Evolutionary conservation across 2,888 invertebrate species (phyloP), one percentile per base, ranked within the genome.

Genomic region (Acleris laterana): DNA sequence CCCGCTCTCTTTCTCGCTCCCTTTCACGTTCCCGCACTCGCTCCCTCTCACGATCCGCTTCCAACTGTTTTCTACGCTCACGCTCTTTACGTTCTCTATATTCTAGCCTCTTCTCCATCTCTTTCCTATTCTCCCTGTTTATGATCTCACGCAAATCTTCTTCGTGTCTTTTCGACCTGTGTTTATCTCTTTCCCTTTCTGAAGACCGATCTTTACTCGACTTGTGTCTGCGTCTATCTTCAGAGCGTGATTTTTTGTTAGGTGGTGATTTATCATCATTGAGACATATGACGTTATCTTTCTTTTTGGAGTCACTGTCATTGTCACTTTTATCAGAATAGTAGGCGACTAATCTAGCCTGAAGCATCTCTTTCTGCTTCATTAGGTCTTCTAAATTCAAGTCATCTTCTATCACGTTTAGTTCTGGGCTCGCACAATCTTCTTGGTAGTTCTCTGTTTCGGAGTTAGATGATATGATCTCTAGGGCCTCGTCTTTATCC

Each of bases 331-430:
- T 93, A 70, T 96, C 96, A 0, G 96, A 96, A 77, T 94, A 94
- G 81, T 96, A 97, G 69, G 97, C 97, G 53, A 95, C 95, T 55
- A 96, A 89, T 44, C 96, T 94, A 48, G 97, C 97, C 88, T 97
- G 97, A 52, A 97, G 89, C 51, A 95, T 76, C 77, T 97, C 97
- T 88, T 98, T 98, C 82, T 98, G 97, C 77, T 95, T 96, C 97
- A 98, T 98, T 65, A 98, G 89, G 72, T 98, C 98, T 79, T 98
- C 98, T 32, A 98, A 87, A 82, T 98, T 97, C 74, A 97, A 95
- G 76, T 97, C 97, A 72, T 97, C 97, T 82, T 97, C 97, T 65
- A 96, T 96, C 65, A 96, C 94, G 9, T 94, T 94, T 65, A 97
- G 94, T 73, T 96, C 96, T 38, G 96, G 95, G 79, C 95, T 96